These are phyloP conservation scores for Osedax fenrisi DNA, from an alignment of 2,888 invertebrate genomes.

Conservation along the genomic window DNA sequence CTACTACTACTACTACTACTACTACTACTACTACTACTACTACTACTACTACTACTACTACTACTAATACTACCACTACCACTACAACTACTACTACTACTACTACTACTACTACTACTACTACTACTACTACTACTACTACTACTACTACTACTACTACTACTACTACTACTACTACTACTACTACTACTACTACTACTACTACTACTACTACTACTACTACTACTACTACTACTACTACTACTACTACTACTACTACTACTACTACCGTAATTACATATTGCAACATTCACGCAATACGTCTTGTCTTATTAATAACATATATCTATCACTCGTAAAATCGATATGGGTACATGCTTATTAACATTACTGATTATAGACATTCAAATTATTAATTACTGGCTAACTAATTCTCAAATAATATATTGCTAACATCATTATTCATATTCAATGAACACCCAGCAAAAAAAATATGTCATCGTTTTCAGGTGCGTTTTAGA, in stretches of 20 bases:
- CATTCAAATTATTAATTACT: no score
- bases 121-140: neutral
- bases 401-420: no score
- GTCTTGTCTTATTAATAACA: no score
- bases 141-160: neutral
- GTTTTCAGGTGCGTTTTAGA: no score
- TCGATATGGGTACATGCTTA: no score
- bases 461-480: no score
- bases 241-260: neutral
- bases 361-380: no score
- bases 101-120: neutral
- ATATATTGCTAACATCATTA: no score
- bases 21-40: constrained; percentile 15
- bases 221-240: neutral
- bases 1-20: constrained; percentile 10
- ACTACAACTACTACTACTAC: neutral
- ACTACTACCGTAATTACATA: neutral
- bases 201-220: neutral
- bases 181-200: neutral
- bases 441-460: no score
- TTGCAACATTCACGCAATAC: no score
- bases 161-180: neutral
- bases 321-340: no score
- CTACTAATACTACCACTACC: neutral
- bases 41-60: constrained; percentile 8